Evolutionary conservation across 2,113 vertebrate genomes (phyloP).

Genomic region (Callionymus lyra): DNA sequence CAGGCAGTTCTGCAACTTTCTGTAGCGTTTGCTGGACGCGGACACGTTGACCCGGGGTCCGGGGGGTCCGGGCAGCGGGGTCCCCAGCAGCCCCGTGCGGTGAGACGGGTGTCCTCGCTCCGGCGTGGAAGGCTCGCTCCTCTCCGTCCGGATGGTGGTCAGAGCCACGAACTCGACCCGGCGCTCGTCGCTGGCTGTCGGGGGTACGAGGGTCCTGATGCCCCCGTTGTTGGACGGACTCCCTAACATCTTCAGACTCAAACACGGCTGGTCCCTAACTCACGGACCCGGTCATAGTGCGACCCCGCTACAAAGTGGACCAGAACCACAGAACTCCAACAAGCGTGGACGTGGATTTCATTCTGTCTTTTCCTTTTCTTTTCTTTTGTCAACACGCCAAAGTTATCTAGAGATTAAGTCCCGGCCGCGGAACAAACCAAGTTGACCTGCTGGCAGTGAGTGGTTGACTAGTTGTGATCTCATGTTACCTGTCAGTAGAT

Average conservation of each 20-base stretch:
- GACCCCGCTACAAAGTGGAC: conserved; percentile 9
- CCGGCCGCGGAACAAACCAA: conserved; percentile 16
- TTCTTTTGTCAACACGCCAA: background rate
- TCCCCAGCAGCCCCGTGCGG: conserved; percentile 77
- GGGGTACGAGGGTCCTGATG: conserved; percentile 67
- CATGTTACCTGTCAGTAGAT: too few relatives aligned
- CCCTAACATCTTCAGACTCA: conserved; percentile 50
- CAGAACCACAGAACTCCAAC: conserved; percentile 10
- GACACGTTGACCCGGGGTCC: conserved; percentile 67
- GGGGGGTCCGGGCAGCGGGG: conserved; percentile 69
- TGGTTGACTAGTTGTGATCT: conserved; percentile 30
- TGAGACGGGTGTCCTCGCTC: conserved; percentile 70
- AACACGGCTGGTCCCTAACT: conserved; percentile 22
- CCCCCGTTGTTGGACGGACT: conserved; percentile 74
- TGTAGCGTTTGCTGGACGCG: conserved; percentile 73
- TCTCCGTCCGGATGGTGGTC: conserved; percentile 77
- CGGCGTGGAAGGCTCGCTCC: conserved; percentile 69
- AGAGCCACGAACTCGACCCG: conserved; percentile 81
- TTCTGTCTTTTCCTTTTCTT: background rate
- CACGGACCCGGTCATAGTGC: conserved; percentile 35
- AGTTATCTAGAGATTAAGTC: conserved; percentile 51
- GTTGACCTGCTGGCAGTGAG: conserved; percentile 13
- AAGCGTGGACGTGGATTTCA: background rate
- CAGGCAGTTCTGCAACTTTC: conserved; percentile 81
- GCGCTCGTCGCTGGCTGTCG: conserved; percentile 61